These are phyloP conservation scores for Actinia equina DNA, from an alignment of 64 coral and sea anemone species.

Conservation along the genomic window DNA sequence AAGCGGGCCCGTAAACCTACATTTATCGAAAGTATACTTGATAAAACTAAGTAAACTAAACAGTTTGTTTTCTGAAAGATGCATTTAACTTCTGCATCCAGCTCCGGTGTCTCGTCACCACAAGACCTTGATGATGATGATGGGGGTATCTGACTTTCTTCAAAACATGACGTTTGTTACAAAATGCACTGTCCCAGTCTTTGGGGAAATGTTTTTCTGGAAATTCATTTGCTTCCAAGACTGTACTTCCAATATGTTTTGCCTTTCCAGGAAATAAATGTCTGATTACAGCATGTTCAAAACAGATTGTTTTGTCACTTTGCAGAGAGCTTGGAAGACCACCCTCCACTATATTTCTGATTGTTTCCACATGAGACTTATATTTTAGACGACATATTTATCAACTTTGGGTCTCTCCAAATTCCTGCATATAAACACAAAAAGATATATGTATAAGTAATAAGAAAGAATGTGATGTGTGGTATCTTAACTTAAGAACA, in stretches of 20 bases:
- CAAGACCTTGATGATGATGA: no score
- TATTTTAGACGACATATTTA: not conserved
- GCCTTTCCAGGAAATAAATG: not conserved
- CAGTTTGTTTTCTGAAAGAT: no score
- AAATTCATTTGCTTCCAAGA: constrained; percentile 20
- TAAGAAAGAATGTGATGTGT: no score
- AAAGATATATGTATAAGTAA: not conserved
- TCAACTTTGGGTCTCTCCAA: constrained; percentile 6
- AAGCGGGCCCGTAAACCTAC: no score
- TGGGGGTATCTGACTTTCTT: not conserved
- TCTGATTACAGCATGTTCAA: constrained; percentile 15
- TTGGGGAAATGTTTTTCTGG: constrained; percentile 4
- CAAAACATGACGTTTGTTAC: constrained; percentile 19
- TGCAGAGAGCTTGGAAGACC: not conserved
- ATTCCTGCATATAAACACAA: constrained; percentile 14
- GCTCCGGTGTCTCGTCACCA: no score
- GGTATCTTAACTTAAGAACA: no score
- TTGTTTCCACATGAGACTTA: constrained; percentile 11
- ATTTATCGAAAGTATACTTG: no score
- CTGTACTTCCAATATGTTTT: constrained; percentile 8
- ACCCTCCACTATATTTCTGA: constrained; percentile 9
- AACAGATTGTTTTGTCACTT: constrained; percentile 11
- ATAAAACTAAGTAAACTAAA: no score
- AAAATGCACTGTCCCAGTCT: constrained; percentile 17
- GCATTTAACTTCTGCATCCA: no score